Conservation (phyloP, 2,888 invertebrate species). For the Diaperis boleti region DNA sequence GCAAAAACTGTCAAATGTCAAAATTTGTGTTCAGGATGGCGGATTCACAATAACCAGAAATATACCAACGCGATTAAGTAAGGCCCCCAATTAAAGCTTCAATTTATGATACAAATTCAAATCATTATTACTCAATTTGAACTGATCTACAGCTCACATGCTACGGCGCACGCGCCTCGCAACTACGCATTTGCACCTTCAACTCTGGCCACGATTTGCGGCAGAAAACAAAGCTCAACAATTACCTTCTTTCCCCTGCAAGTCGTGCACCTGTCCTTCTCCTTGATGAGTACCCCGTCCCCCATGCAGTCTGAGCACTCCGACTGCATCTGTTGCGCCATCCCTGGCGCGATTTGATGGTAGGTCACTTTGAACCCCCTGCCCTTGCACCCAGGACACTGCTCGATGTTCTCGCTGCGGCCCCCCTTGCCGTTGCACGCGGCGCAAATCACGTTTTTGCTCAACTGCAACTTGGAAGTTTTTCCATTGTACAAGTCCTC, state of each 20-base stretch:
- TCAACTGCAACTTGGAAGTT: slow-evolving; percentile 83
- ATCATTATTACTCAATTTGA: too few species aligned
- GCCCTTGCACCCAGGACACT: slow-evolving; percentile 83
- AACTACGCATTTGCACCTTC: not conserved
- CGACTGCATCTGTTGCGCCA: slow-evolving; percentile 74
- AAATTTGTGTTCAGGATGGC: not conserved
- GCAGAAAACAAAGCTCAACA: not conserved
- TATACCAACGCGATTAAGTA: too few species aligned
- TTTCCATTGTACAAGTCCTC: slow-evolving; percentile 95
- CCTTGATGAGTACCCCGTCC: slow-evolving; percentile 80
- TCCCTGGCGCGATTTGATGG: slow-evolving; percentile 77
- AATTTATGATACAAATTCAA: too few species aligned
- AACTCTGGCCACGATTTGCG: not conserved
- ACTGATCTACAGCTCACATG: too few species aligned
- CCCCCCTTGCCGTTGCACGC: slow-evolving; percentile 84
- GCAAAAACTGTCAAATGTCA: too few species aligned
- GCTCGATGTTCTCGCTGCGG: slow-evolving; percentile 73
- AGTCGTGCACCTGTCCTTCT: slow-evolving; percentile 84
- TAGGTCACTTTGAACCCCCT: slow-evolving; percentile 81
- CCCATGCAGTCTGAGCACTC: slow-evolving; percentile 75
- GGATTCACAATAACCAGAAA: not conserved
- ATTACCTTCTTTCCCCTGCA: slow-evolving; percentile 83
- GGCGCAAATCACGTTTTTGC: slow-evolving; percentile 84
- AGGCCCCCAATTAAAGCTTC: too few species aligned
- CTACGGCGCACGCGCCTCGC: not conserved